Percentiles rank a stretch among this genome's conserved stretches.
Conservation (phyloP, 2,888 invertebrate species). For the Lithophane semibrunnea region DNA sequence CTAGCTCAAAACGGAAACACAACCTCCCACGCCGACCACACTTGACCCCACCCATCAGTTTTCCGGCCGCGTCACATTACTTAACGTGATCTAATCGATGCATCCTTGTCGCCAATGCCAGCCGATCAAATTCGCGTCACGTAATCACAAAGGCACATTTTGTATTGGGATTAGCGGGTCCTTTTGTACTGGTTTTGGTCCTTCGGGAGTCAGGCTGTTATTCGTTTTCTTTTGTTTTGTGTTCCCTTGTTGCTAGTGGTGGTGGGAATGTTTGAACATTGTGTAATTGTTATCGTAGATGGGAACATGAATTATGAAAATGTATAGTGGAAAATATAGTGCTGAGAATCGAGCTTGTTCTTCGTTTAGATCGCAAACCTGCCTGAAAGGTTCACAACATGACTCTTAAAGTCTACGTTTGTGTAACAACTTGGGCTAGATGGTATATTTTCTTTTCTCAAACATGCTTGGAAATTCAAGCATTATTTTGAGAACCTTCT, state of each 20-base stretch:
- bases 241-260: slow-evolving; percentile 18
- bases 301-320: not conserved
- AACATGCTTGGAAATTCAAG: too few species aligned
- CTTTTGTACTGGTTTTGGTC: slow-evolving; percentile 47
- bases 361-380: not conserved
- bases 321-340: not conserved
- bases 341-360: not conserved
- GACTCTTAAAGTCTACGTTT: not conserved
- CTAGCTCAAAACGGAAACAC: slow-evolving; percentile 20
- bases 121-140: slow-evolving; percentile 70
- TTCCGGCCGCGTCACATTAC: slow-evolving; percentile 53
- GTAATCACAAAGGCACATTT: slow-evolving; percentile 81
- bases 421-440: not conserved
- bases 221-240: slow-evolving; percentile 25
- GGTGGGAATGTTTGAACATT: not conserved
- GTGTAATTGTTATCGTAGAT: not conserved
- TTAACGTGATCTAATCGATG: slow-evolving; percentile 62
- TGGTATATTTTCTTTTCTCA: not conserved
- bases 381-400: not conserved
- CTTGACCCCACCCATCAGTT: slow-evolving; percentile 61
- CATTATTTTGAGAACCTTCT: too few species aligned
- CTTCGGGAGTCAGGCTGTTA: slow-evolving; percentile 29
- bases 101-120: slow-evolving; percentile 80
- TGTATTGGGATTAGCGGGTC: slow-evolving; percentile 54
- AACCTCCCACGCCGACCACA: slow-evolving; percentile 26